Base-by-base conservation (phyloP, 2,797 vertebrate genomes). In the Merluccius polli region DNA sequence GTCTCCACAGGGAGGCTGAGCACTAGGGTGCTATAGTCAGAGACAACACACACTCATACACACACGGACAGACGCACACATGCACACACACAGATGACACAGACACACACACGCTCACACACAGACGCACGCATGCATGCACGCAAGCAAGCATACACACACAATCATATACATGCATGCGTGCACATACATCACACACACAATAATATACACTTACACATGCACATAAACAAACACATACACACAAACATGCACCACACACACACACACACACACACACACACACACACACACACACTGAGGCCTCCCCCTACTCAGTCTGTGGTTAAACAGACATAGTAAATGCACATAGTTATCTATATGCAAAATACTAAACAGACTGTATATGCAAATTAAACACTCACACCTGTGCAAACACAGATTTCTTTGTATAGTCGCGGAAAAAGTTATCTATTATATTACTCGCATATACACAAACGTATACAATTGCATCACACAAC, bases 21-120 rank as follows among this genome's bases (percentile, higher is more conserved):
- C 81, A 78, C 86, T 48, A n/a, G n/a, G n/a, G 12, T 89, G 85
- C 82, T 84, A 88, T 84, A 11, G 85, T 92, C 89, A 91, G 86
- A 82, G 89, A 84, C 88, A 82, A 85, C 70, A 36, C 38, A 44
- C 38, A 44, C 38, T 13, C 38, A 44, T 12, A 44, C 44, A 52
- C 44, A 52, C 44, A 52, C 44, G 21, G 0, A 21, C 44, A 52
- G 0, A 18, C 15, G 4, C 18, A 52, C 44, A 52, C 44, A 52
- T 3, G 2, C 44, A 21, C 8, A 52, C 44, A 52, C 44, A 52
- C 16, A 52, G n/a, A n/a, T n/a, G n/a, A n/a, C n/a, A 44, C 38
- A 44, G 11, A 44, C 38, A 44, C 38, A 44, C 38, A 44, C 38
- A 44, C 44, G 21, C 44, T 21, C 44, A 52, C 44, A 52, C 16